Evolutionary conservation across 2,888 invertebrate species (phyloP).

Genomic region (Callosobruchus maculatus): DNA sequence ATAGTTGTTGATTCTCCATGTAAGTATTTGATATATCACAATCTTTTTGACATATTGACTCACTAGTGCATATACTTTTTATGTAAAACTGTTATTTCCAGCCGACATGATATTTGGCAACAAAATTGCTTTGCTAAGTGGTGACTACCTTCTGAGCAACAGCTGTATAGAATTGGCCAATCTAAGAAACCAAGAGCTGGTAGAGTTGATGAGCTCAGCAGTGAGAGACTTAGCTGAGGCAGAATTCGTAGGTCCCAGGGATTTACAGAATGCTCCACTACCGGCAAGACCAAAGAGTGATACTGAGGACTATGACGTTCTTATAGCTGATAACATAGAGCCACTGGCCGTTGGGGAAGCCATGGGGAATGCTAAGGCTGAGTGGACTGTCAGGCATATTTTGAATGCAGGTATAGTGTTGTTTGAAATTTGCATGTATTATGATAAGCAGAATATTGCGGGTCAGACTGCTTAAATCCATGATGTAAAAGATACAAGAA

Average conservation of each 20-base stretch:
- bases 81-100: constrained; percentile 23
- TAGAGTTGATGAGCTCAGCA: constrained; percentile 85
- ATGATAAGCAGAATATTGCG: too few species aligned
- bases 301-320: constrained; percentile 33
- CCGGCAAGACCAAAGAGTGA: constrained; percentile 61
- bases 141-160: constrained; percentile 84
- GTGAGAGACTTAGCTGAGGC: constrained; percentile 86
- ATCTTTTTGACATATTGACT: too few species aligned
- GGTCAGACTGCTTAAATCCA: too few species aligned
- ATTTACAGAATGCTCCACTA: constrained; percentile 79
- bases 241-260: constrained; percentile 82
- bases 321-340: constrained; percentile 38
- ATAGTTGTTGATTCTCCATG: constrained; percentile 20
- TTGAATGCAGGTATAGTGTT: constrained; percentile 64
- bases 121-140: constrained; percentile 89
- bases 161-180: constrained; percentile 84
- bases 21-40: constrained; percentile 2
- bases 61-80: too few species aligned
- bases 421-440: too few species aligned
- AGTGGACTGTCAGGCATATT: constrained; percentile 78
- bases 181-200: constrained; percentile 75
- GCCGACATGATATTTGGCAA: constrained; percentile 91
- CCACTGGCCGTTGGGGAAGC: constrained; percentile 44
- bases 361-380: constrained; percentile 65
- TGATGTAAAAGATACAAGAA: too few species aligned